Conservation (phyloP, 2,797 vertebrate genomes). For the Bradypodion ventrale region DNA sequence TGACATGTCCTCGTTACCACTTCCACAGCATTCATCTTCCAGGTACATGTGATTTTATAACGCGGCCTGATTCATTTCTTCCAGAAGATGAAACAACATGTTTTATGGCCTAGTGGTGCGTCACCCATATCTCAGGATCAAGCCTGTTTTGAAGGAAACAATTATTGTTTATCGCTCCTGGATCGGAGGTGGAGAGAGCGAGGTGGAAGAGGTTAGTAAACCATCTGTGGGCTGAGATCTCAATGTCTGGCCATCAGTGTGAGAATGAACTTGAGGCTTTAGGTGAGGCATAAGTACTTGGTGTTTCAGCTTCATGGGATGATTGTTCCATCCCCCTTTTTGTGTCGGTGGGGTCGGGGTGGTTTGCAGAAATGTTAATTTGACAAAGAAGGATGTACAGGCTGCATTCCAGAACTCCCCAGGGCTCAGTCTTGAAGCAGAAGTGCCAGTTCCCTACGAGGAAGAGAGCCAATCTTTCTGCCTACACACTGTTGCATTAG, state of each 20-base stretch:
- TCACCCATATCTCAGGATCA: constrained; percentile 23
- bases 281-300: background rate
- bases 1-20: background rate
- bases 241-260: background rate
- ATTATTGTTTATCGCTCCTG: background rate
- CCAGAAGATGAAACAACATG: background rate
- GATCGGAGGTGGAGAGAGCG: background rate
- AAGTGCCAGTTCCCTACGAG: background rate
- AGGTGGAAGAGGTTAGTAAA: background rate
- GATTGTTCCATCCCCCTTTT: constrained; percentile 19
- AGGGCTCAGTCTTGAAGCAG: background rate
- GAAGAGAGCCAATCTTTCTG: constrained; percentile 25
- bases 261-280: background rate
- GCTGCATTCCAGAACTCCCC: background rate
- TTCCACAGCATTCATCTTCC: background rate
- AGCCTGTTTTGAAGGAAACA: background rate
- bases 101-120: background rate
- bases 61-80: constrained; percentile 2
- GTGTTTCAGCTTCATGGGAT: rapidly evolving
- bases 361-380: background rate
- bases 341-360: no score
- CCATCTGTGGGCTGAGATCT: background rate
- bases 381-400: background rate
- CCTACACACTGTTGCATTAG: background rate
- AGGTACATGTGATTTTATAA: background rate